Base-by-base conservation (phyloP, 2,113 vertebrate species). In the Ovis aries region DNA sequence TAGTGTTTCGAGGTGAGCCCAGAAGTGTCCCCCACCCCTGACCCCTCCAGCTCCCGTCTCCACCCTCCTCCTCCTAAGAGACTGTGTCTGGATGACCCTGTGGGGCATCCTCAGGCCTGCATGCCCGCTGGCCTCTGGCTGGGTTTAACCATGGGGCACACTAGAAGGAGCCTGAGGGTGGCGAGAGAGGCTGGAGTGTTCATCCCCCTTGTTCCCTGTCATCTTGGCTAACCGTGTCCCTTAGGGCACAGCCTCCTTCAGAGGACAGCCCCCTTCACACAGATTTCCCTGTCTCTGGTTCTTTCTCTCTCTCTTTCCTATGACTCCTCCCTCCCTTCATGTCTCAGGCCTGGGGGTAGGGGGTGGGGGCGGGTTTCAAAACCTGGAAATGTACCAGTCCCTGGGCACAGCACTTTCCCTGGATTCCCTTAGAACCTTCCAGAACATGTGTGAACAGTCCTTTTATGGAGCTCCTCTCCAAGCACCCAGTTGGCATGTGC, bases 401-500 rank as follows among this genome's bases (percentile, higher is more conserved):
- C 55, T 13, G 33, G 45, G 71, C 45, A 27, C 1, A 5, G 27
- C 59, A 43, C 59, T 53, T 83, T 52, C 29, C 52, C 31, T 27
- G 14, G 43, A 36, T 21, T 71, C 77, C 52, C 50, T 89, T 88
- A 45, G 36, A 71, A 89, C 59, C 36, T 94, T 89, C 86, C 86
- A 89, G 77, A 94, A 94, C 78, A 36, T 50, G n/a, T 23, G 16
- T 3, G 5, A 45, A 7, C 21, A 48, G 11, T 6, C 40, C 45
- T n/a, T 43, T 8, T 45, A 17, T 19, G 45, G 74, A 25, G 36
- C 45, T 81, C 36, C 5, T 55, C 77, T 59, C 43, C 52, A 31
- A 2, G 10, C 36, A 19, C 52, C 50, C 78, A 23, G 40, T 16
- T 52, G 52, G 50, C 2, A 2, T 23, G 12, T 36, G 31, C 36